These are phyloP conservation scores for Bradynema listronoti DNA, from an alignment of 1,140 invertebrate species.

Conservation along the genomic window DNA sequence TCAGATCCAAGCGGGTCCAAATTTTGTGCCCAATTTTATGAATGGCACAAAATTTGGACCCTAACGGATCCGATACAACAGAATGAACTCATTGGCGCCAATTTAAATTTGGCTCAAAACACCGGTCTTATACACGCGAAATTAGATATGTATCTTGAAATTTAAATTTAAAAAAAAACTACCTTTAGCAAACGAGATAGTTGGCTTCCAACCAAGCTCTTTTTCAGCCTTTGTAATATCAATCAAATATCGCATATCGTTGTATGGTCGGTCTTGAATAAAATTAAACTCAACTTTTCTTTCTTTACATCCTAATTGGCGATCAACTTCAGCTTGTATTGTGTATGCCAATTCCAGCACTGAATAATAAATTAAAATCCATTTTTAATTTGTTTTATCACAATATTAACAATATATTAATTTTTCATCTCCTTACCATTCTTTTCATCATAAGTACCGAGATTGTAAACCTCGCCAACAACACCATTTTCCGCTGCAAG, in stretches of 20 bases:
- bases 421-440: slow-evolving; percentile 35
- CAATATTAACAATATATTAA: slow-evolving; percentile 6
- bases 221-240: slow-evolving; percentile 53
- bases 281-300: slow-evolving; percentile 43
- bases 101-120: too few species aligned
- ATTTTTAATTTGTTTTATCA: slow-evolving; percentile 5
- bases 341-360: slow-evolving; percentile 45
- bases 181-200: slow-evolving; percentile 57
- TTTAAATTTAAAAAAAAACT: slow-evolving; percentile 2
- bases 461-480: slow-evolving; percentile 58
- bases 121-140: too few species aligned
- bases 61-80: too few species aligned
- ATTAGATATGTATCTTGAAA: neutral
- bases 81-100: too few species aligned
- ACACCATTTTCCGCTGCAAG: slow-evolving; percentile 52
- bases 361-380: slow-evolving; percentile 22
- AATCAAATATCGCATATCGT: slow-evolving; percentile 58
- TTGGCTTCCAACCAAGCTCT: slow-evolving; percentile 56
- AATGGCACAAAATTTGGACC: too few species aligned
- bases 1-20: too few species aligned
- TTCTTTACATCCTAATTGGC: slow-evolving; percentile 31
- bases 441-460: slow-evolving; percentile 57
- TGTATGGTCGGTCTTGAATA: slow-evolving; percentile 57
- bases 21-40: too few species aligned
- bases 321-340: slow-evolving; percentile 40